phyloP scores from a whole-genome alignment of 2,888 invertebrate species.

The Nymphalis urticae region DNA sequence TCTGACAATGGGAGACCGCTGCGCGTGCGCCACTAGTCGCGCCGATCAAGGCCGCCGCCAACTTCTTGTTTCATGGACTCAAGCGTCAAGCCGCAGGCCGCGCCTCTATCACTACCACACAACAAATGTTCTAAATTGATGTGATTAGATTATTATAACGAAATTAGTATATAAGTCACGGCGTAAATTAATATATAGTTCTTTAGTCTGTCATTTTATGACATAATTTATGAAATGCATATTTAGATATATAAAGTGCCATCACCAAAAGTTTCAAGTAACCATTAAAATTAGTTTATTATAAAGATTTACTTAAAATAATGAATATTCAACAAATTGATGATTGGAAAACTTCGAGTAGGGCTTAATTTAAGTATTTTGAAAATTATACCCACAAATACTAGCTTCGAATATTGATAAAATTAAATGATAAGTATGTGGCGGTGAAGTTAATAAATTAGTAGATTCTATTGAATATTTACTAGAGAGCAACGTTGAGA shows the following conservation, averaged over 20 bases:
- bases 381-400: conserved; percentile 47
- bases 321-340: conserved; percentile 41
- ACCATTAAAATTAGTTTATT: conserved; percentile 71
- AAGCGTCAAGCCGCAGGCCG: conserved; percentile 75
- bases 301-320: conserved; percentile 52
- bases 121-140: conserved; percentile 82
- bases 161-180: conserved; percentile 74
- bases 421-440: conserved; percentile 53
- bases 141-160: conserved; percentile 77
- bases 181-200: conserved; percentile 71
- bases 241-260: conserved; percentile 71
- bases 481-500: conserved; percentile 17
- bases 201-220: conserved; percentile 79
- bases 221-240: conserved; percentile 72
- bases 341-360: conserved; percentile 32
- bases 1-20: conserved; percentile 88
- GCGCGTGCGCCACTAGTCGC: conserved; percentile 83
- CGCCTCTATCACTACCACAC: conserved; percentile 76
- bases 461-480: conserved; percentile 48
- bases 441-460: conserved; percentile 46
- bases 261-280: conserved; percentile 62
- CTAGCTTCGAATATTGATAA: conserved; percentile 54
- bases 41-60: conserved; percentile 85
- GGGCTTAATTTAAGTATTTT: conserved; percentile 33
- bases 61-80: conserved; percentile 85